These are phyloP conservation scores for Cyprinella venusta DNA, from an alignment of 2,797 vertebrate genomes.

Conservation along the genomic window DNA sequence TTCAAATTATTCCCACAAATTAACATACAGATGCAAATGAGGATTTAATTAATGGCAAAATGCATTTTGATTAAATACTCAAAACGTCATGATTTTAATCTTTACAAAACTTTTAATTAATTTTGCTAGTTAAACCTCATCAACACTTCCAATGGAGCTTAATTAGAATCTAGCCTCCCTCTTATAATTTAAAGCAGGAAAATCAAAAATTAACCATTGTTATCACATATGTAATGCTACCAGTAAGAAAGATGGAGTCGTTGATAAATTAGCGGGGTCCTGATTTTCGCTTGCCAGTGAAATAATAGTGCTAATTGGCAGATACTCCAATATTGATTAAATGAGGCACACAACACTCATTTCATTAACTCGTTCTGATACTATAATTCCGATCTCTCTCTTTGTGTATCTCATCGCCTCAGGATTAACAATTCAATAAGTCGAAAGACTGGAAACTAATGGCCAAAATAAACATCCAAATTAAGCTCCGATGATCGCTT, in stretches of 20 bases:
- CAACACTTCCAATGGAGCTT: conserved; percentile 81
- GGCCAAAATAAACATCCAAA: conserved; percentile 51
- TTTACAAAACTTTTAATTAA: conserved; percentile 84
- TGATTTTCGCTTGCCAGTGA: conserved; percentile 76
- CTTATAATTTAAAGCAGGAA: conserved; percentile 72
- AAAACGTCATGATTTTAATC: conserved; percentile 84
- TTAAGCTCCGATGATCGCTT: conserved; percentile 40
- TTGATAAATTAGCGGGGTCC: conserved; percentile 73
- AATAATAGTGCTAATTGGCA: conserved; percentile 82
- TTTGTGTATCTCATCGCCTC: conserved; percentile 62
- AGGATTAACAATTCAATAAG: conserved; percentile 74
- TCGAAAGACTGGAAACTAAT: conserved; percentile 65
- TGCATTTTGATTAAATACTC: conserved; percentile 83
- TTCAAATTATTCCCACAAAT: conserved; percentile 74
- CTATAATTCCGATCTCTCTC: conserved; percentile 74
- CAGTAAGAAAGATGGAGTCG: conserved; percentile 73
- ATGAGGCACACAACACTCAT: conserved; percentile 76
- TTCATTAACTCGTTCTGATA: conserved; percentile 74
- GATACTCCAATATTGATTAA: conserved; percentile 86
- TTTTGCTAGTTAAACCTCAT: conserved; percentile 84
- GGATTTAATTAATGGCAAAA: conserved; percentile 80
- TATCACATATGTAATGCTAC: conserved; percentile 80
- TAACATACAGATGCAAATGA: conserved; percentile 81
- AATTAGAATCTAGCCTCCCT: conserved; percentile 75
- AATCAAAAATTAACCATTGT: conserved; percentile 81